Evolutionary conservation across 1,140 invertebrate species (phyloP).

Genomic region (Lutraria rhynchaena): DNA sequence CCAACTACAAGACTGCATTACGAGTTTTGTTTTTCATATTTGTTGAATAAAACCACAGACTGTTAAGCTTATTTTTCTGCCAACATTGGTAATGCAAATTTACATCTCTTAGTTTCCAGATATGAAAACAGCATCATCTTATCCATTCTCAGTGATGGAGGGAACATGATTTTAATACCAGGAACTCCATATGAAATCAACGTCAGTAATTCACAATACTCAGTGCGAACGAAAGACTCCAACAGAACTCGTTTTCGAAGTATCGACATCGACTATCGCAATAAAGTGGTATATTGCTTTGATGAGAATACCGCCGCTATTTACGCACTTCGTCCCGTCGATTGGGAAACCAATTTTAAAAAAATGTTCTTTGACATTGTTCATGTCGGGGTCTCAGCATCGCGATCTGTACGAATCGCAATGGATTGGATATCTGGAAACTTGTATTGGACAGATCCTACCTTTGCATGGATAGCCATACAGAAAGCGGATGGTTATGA

Average conservation of each 20-base stretch:
- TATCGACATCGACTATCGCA: slow-evolving; percentile 2
- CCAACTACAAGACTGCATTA: too few relatives aligned
- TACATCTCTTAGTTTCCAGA: too few relatives aligned
- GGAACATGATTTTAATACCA: too few relatives aligned
- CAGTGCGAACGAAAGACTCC: too few relatives aligned
- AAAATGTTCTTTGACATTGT: neutral
- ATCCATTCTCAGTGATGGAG: too few relatives aligned
- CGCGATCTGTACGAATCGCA: neutral
- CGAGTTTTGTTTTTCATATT: too few relatives aligned
- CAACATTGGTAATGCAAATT: too few relatives aligned
- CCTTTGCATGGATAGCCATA: slow-evolving; percentile 18
- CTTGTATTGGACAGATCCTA: slow-evolving; percentile 42
- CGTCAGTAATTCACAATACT: too few relatives aligned
- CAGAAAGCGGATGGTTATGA: slow-evolving; percentile 2
- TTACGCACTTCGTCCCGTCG: neutral
- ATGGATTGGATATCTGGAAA: slow-evolving; percentile 43
- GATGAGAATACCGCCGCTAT: slow-evolving; percentile 24
- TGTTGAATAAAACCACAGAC: too few relatives aligned
- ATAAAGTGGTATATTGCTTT: slow-evolving; percentile 12
- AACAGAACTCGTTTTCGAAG: neutral
- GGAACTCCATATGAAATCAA: too few relatives aligned
- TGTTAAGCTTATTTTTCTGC: too few relatives aligned
- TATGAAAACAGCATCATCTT: too few relatives aligned
- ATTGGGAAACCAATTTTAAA: neutral
- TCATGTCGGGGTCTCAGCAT: slow-evolving; percentile 21